These are phyloP conservation scores for Macaria notata DNA, from an alignment of 2,888 invertebrate species.

Conservation along the genomic window DNA sequence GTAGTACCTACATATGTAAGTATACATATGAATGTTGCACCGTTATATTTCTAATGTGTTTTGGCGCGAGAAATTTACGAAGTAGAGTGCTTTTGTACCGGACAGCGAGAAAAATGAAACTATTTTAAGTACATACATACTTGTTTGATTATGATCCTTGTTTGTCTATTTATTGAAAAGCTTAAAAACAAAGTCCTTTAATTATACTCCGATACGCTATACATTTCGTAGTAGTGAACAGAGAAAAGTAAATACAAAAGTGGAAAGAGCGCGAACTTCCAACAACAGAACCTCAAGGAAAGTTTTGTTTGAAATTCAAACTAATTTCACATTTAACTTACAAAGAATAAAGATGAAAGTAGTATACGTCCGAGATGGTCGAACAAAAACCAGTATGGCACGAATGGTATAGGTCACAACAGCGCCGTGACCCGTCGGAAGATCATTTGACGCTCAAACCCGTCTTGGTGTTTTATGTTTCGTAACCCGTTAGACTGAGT, in stretches of 20 bases:
- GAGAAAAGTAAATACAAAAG: neutral
- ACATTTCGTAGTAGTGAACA: neutral
- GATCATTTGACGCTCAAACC: conserved; percentile 51
- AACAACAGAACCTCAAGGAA: conserved; percentile 42
- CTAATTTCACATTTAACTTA: conserved; percentile 43
- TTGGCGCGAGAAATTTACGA: too few species aligned
- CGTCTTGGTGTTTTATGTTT: conserved; percentile 54
- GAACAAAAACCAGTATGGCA: conserved; percentile 68
- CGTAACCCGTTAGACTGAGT: conserved; percentile 42
- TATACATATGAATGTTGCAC: too few species aligned
- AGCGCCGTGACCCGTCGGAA: conserved; percentile 62
- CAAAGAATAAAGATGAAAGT: conserved; percentile 47
- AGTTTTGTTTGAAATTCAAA: conserved; percentile 44
- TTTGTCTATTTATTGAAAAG: too few species aligned
- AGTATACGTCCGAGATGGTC: conserved; percentile 38
- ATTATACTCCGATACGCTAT: too few species aligned
- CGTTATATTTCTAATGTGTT: too few species aligned
- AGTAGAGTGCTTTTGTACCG: too few species aligned
- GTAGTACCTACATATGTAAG: too few species aligned
- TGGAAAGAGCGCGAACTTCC: conserved; percentile 32
- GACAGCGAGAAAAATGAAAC: too few species aligned
- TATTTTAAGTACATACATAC: too few species aligned
- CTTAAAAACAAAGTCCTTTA: too few species aligned
- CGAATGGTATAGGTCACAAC: conserved; percentile 71
- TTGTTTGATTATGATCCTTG: too few species aligned